These are phyloP conservation scores for Bostrychus sinensis DNA, from an alignment of 2,113 vertebrate genomes.

Conservation along the genomic window DNA sequence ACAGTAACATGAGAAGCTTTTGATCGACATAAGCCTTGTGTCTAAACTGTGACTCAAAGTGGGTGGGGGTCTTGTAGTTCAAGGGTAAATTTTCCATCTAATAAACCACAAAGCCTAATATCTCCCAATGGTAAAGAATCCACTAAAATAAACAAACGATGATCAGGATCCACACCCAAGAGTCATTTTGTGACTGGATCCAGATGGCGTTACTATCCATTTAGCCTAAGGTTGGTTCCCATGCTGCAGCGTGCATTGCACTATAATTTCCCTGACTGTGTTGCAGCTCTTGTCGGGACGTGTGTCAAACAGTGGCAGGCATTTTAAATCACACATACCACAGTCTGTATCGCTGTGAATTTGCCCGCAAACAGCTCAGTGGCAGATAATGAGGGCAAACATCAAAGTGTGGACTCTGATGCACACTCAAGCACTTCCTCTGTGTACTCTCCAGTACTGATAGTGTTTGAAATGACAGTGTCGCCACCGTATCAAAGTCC, in stretches of 20 bases:
- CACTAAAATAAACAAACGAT: too few species aligned
- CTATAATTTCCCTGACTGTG: neutral
- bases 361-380: constrained; percentile 5
- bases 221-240: neutral
- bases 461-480: constrained; percentile 10
- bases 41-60: too few species aligned
- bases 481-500: constrained; percentile 12
- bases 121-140: too few species aligned
- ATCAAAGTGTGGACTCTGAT: constrained; percentile 24
- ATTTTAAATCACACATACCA: constrained; percentile 4
- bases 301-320: neutral
- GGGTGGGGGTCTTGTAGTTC: too few species aligned
- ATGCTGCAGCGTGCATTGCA: neutral
- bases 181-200: too few species aligned
- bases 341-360: constrained; percentile 16
- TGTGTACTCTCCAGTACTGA: constrained; percentile 1
- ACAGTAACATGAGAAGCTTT: too few species aligned
- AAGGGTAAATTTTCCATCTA: too few species aligned
- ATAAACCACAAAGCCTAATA: too few species aligned
- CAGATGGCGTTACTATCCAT: too few species aligned
- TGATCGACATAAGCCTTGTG: too few species aligned
- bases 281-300: neutral
- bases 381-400: constrained; percentile 35
- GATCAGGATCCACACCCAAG: too few species aligned
- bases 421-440: neutral